Evolutionary conservation across 2,113 vertebrate species (phyloP).

Genomic region (Sclerurus mexicanus): DNA sequence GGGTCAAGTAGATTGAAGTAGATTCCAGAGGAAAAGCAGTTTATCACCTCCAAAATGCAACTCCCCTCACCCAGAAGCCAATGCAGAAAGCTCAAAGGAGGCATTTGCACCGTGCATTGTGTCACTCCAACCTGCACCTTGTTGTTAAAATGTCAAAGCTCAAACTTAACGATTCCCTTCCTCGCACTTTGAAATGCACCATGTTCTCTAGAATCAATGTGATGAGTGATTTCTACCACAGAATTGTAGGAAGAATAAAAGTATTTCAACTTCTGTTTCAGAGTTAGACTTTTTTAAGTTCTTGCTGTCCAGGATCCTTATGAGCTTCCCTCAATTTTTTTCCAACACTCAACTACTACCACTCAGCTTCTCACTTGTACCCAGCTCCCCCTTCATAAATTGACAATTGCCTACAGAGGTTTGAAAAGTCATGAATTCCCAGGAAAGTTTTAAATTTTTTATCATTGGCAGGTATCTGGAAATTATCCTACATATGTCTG

Average conservation of each 20-base stretch:
- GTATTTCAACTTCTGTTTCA: neutral
- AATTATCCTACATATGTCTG: neutral
- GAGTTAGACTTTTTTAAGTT: neutral
- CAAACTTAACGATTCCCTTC: neutral
- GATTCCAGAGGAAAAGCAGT: neutral
- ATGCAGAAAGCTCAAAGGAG: neutral
- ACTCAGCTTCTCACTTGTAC: neutral
- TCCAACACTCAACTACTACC: neutral
- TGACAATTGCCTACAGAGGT: neutral
- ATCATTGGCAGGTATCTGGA: neutral
- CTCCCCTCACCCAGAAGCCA: neutral
- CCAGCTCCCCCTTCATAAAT: neutral
- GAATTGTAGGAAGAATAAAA: neutral
- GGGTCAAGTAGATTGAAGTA: neutral
- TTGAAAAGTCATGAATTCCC: neutral
- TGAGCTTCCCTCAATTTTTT: neutral
- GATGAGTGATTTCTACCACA: neutral
- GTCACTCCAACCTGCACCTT: neutral
- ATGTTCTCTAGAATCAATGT: neutral
- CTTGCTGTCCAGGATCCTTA: neutral
- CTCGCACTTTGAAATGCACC: accelerated
- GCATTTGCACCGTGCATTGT: neutral
- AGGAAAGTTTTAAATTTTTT: neutral
- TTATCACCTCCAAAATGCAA: neutral
- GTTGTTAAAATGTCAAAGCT: neutral